These are phyloP conservation scores for Corydoras sp. DNA, from an alignment of 2,113 vertebrate genomes.

Conservation along the genomic window DNA sequence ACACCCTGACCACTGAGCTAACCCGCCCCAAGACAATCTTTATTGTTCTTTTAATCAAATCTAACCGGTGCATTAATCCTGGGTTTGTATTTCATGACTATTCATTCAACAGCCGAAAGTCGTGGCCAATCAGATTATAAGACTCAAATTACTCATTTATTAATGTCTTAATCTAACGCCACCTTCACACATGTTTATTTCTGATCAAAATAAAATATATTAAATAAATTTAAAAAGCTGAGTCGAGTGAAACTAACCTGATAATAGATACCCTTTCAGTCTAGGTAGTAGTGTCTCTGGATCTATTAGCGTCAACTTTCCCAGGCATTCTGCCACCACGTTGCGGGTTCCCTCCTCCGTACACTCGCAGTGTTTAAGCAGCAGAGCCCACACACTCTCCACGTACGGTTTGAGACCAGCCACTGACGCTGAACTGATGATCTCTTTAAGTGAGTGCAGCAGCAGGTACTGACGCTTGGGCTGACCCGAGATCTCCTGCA, in stretches of 20 bases:
- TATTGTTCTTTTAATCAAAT: too few species aligned
- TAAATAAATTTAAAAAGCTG: too few species aligned
- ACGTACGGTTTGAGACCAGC: constrained; percentile 91
- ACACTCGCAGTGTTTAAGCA: constrained; percentile 95
- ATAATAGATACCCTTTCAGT: constrained; percentile 92
- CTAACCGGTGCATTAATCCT: too few species aligned
- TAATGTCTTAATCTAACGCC: too few species aligned
- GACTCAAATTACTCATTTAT: too few species aligned
- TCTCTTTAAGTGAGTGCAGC: constrained; percentile 97
- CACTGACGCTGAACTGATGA: constrained; percentile 94
- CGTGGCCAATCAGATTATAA: too few species aligned
- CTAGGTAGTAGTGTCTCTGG: constrained; percentile 92
- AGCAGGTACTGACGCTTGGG: constrained; percentile 95
- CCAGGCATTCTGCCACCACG: constrained; percentile 95
- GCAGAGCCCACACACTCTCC: constrained; percentile 90
- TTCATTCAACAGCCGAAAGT: too few species aligned
- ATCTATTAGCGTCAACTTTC: constrained; percentile 93
- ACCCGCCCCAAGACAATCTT: too few species aligned
- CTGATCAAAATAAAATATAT: too few species aligned
- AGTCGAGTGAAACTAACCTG: constrained; percentile 67
- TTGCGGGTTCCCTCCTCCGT: constrained; percentile 96
- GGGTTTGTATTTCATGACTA: too few species aligned
- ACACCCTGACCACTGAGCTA: too few species aligned
- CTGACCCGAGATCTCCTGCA: constrained; percentile 95
- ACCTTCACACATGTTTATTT: too few species aligned